phyloP scores from a whole-genome alignment of 2,113 vertebrate genomes.

The Falco punctatus region DNA sequence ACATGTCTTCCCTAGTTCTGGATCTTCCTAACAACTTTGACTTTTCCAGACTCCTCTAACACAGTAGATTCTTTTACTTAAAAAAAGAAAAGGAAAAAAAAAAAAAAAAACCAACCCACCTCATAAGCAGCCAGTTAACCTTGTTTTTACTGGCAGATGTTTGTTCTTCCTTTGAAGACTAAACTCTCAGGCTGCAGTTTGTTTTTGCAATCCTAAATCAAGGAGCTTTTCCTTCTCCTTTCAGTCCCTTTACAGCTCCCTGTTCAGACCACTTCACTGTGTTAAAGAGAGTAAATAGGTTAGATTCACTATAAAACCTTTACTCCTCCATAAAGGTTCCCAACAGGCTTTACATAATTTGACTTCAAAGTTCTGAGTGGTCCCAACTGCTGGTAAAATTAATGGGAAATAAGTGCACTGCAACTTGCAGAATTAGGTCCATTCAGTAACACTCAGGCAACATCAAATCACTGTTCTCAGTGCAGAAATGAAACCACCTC shows the following conservation, averaged over 20 bases:
- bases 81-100: neutral
- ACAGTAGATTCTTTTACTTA: neutral
- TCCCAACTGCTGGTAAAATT: neutral
- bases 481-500: neutral
- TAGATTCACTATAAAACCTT: neutral
- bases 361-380: neutral
- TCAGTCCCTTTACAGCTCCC: neutral
- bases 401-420: neutral
- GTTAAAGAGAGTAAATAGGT: neutral
- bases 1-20: rapidly evolving
- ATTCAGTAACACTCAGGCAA: neutral
- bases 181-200: neutral
- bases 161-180: neutral
- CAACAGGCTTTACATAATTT: neutral
- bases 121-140: neutral
- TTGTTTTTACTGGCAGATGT: neutral
- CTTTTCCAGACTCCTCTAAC: neutral
- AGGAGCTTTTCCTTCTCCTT: neutral
- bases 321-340: neutral
- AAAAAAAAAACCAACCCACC: too few relatives aligned
- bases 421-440: neutral
- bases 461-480: neutral
- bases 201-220: neutral
- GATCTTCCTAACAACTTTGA: neutral
- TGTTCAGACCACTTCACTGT: neutral